Conservation (phyloP, 1,140 invertebrate genomes). For the Diorhabda sublineata region DNA sequence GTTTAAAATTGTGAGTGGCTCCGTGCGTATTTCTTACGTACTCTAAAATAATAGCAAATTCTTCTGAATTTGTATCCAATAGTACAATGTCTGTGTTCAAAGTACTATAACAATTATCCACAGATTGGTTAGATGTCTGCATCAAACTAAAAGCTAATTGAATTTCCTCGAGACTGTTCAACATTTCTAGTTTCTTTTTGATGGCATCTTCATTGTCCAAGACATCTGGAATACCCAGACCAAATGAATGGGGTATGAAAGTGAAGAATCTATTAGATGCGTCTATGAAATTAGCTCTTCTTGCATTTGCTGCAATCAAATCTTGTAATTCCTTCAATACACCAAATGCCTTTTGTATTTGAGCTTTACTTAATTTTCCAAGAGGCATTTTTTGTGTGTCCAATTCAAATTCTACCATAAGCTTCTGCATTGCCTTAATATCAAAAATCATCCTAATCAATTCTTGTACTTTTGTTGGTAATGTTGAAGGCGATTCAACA, state of each 20-base stretch:
- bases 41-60: conserved; percentile 70
- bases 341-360: conserved; percentile 81
- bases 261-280: conserved; percentile 81
- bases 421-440: conserved; percentile 85
- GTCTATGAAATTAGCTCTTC: conserved; percentile 65
- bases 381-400: conserved; percentile 97
- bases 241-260: conserved; percentile 92
- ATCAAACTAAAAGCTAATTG: conserved; percentile 91
- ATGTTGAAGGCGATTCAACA: conserved; percentile 57
- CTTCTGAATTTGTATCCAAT: conserved; percentile 64
- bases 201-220: conserved; percentile 76
- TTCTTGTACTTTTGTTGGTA: conserved; percentile 75
- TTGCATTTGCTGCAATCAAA: conserved; percentile 53
- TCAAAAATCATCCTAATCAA: conserved; percentile 88
- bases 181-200: conserved; percentile 81
- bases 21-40: conserved; percentile 89
- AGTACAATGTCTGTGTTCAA: conserved; percentile 79
- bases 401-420: conserved; percentile 92
- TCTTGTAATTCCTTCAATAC: conserved; percentile 76
- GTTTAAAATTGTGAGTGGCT: conserved; percentile 73
- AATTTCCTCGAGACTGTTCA: conserved; percentile 89
- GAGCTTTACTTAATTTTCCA: conserved; percentile 86
- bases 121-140: conserved; percentile 61
- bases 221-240: conserved; percentile 75
- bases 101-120: conserved; percentile 88